Percentiles rank a stretch among this genome's conserved stretches.
phyloP scores from a whole-genome alignment of 2,888 invertebrate genomes.

The Chymomyza procnemis region DNA sequence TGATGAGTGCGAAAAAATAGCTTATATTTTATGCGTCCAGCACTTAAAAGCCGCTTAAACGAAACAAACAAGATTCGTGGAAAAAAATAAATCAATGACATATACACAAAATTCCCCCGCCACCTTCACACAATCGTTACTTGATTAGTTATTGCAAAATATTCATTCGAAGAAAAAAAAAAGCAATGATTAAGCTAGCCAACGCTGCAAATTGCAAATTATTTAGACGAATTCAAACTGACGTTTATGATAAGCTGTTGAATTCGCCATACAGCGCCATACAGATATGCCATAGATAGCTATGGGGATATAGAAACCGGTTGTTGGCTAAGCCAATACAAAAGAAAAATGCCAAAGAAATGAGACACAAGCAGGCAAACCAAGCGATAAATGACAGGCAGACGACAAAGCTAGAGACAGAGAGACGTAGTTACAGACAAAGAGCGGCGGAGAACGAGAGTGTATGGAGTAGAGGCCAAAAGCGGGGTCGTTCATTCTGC shows the following conservation, averaged over 20 bases:
- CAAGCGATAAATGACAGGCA: slow-evolving; percentile 51
- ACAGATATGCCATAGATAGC: slow-evolving; percentile 7
- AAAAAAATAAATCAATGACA: neutral
- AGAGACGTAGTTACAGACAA: slow-evolving; percentile 6
- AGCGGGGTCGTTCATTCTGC: slow-evolving; percentile 31
- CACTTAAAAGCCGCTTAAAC: neutral
- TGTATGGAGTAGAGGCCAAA: neutral
- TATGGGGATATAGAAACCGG: slow-evolving; percentile 43
- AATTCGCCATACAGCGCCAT: neutral
- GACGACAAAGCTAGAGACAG: slow-evolving; percentile 20
- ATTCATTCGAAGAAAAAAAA: neutral
- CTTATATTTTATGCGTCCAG: neutral
- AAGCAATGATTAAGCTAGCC: neutral
- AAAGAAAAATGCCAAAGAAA: slow-evolving; percentile 56
- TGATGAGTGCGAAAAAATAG: neutral
- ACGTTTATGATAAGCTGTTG: slow-evolving; percentile 40
- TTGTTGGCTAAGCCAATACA: slow-evolving; percentile 35
- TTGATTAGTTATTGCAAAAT: neutral
- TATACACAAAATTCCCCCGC: neutral
- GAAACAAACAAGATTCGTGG: neutral
- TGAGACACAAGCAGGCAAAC: slow-evolving; percentile 49
- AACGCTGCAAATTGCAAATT: neutral
- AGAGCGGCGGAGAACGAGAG: slow-evolving; percentile 7
- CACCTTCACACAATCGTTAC: neutral
- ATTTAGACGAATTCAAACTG: slow-evolving; percentile 5